Conservation (phyloP, 2,797 vertebrate genomes). For the Syndactyla subalaris region DNA sequence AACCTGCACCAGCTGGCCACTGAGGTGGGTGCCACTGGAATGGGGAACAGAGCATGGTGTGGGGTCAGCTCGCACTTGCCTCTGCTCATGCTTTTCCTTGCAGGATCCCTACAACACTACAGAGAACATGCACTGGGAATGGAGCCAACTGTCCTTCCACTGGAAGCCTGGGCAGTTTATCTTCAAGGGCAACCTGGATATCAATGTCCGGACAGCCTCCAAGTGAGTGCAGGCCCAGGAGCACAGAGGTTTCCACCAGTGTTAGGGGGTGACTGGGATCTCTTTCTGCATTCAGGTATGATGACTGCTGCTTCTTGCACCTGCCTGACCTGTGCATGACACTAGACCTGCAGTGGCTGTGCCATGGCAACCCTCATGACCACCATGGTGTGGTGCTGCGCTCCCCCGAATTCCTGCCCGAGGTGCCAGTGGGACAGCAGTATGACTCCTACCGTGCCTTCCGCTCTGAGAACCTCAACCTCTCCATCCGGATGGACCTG, state of each 20-base stretch:
- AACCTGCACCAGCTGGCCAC: conserved; percentile 97
- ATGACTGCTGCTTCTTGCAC: conserved; percentile 97
- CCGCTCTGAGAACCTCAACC: conserved; percentile 96
- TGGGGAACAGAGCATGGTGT: fast-evolving
- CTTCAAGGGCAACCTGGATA: conserved; percentile 92
- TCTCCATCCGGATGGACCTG: conserved; percentile 96
- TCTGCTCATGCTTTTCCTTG: not conserved
- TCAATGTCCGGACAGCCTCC: conserved; percentile 97
- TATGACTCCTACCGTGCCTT: conserved; percentile 98
- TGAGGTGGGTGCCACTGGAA: conserved; percentile 79
- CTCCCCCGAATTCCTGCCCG: conserved; percentile 87
- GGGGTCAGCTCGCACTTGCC: not conserved
- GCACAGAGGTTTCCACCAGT: not conserved
- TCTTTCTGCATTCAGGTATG: conserved; percentile 82
- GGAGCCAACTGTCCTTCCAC: conserved; percentile 91
- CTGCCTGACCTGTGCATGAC: conserved; percentile 95
- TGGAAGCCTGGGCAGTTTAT: conserved; percentile 95
- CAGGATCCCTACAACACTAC: conserved; percentile 99
- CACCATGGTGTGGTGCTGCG: conserved; percentile 92
- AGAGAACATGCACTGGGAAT: conserved; percentile 99
- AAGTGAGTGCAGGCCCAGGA: conserved; percentile 81
- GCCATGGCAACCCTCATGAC: conserved; percentile 96
- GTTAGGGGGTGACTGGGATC: not conserved
- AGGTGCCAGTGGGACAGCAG: conserved; percentile 89
- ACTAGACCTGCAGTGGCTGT: conserved; percentile 95